Evolutionary conservation across 2,888 invertebrate species (phyloP), one percentile per base, ranked within the genome.

Genomic region (Tholera decimalis): DNA sequence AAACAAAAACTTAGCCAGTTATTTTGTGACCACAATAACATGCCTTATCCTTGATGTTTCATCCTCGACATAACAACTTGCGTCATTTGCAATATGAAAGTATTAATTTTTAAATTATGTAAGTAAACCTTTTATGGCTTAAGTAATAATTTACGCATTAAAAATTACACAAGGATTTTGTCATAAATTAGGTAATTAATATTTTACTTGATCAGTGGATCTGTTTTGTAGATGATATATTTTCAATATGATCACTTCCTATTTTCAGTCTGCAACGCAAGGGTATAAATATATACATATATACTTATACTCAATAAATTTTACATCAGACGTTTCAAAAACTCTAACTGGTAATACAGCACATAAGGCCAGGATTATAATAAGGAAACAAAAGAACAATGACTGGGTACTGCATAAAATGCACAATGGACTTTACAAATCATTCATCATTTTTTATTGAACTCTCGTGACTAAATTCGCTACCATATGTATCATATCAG

Each of bases 71-170:
- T 39, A 55, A 66, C 8, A 9, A 46, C 9, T 43, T 60, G 50
- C 72, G 55, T 72, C 72, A 72, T 44, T 70, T 22, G 20, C 20
- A 39, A 46, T 71, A 65, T 15, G 43, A 55, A 70, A 57, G 30
- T 54, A 44, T 64, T 70, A 41, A 54, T 46, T 70, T 72, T 60
- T n/a, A 20, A 53, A 46, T 72, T 35, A 66, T 54, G 69, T 63
- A 68, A 66, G 69, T 63, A 68, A 66, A 5, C 22, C 33, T 22
- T 43, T 4, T 43, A 20, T 61, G 50, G 41, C 22, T 4, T 41
- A 30, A 37, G 20, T 30, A 11, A 24, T 33, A 13, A 11, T 41
- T 50, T 18, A 13, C 11, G 15, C 49, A 26, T 35, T 43, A 18
- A 24, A 20, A 33, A 24, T 54, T 63, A 37, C 64, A 30, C 53